Evolutionary conservation across 2,888 invertebrate species (phyloP).

Genomic region (Rhamphomyia laevipes): DNA sequence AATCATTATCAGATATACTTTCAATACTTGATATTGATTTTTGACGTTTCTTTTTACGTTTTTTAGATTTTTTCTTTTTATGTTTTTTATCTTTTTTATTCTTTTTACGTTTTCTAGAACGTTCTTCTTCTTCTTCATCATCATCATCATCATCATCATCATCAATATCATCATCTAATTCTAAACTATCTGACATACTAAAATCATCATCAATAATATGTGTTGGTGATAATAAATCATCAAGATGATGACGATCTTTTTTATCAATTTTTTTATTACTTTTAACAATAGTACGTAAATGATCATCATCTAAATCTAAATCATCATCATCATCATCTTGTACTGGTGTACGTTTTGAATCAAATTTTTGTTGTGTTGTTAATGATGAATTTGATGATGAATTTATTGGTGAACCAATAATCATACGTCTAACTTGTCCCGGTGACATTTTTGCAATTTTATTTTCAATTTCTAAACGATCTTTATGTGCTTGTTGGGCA

Average conservation of each 20-base stretch:
- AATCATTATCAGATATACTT: slow-evolving; percentile 47
- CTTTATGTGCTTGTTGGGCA: slow-evolving; percentile 15
- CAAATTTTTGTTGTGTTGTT: slow-evolving; percentile 11
- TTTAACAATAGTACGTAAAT: too few species aligned
- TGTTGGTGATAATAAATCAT: background rate
- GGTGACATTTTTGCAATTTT: slow-evolving; percentile 27
- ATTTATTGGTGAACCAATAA: slow-evolving; percentile 27
- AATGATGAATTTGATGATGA: slow-evolving; percentile 19
- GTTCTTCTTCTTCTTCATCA: slow-evolving; percentile 42
- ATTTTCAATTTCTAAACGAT: slow-evolving; percentile 21
- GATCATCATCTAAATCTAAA: slow-evolving; percentile 25
- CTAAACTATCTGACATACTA: background rate
- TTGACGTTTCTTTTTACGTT: slow-evolving; percentile 50
- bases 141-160: slow-evolving; percentile 24
- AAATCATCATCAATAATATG: background rate
- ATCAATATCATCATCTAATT: slow-evolving; percentile 20
- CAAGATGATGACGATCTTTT: background rate
- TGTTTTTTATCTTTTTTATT: slow-evolving; percentile 41
- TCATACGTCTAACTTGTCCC: slow-evolving; percentile 25
- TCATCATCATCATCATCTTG: slow-evolving; percentile 20
- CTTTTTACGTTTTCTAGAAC: slow-evolving; percentile 44
- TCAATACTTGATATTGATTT: slow-evolving; percentile 59
- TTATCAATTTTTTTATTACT: background rate
- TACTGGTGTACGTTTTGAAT: slow-evolving; percentile 7
- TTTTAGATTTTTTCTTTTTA: slow-evolving; percentile 63